Base-by-base conservation (phyloP, 64 coral and sea anemone species). In the Dendrophyllia cribrosa region DNA sequence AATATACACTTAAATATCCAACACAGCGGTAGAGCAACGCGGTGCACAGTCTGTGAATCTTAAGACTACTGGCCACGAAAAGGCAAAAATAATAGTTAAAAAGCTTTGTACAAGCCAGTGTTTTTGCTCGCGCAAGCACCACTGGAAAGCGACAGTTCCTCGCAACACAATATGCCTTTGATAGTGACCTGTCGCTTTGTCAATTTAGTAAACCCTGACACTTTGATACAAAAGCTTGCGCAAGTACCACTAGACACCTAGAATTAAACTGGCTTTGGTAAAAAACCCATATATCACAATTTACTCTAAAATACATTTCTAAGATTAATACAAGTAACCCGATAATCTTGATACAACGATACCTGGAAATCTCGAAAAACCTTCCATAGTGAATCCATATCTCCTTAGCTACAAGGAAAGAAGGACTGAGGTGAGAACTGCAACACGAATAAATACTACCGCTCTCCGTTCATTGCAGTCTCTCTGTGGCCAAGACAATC, bases 401-500 rank as follows among this genome's bases (percentile, higher is more conserved):
- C 66, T 16, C 6, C 66, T 70, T 70, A 86, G 82, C 51, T 86
- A 86, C 70, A 76, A 88, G 59, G 86, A 88, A 43, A 75, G 44
- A 88, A 88, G 82, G 82, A 86, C 24, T 23, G 70, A 88, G 55
- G 43, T 17, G 43, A 88, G 86, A 88, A 20, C 86, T 44, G 44
- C 24, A 12, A 59, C 70, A 59, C 59, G 44, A 73, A 10, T 59
- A 20, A 88, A 75, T 1, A 53, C 15, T 70, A 74, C 50, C 25
- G 75, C 70, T 45, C 86, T 88, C 12, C 25, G 58, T 23, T 88
- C 86, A 12, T 58, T 88, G 14, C 70, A 88, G 70, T 43, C 70
- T 60, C 86, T 88, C 44, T 88, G 70, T 20, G 86, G 86, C 70
- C 17, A 23, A n/a, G 70, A 88, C 59, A 88, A 88, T 58, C 86